Evolutionary conservation across 2,113 vertebrate species (phyloP), one percentile per base, ranked within the genome.

Genomic region (Centropus bengalensis): DNA sequence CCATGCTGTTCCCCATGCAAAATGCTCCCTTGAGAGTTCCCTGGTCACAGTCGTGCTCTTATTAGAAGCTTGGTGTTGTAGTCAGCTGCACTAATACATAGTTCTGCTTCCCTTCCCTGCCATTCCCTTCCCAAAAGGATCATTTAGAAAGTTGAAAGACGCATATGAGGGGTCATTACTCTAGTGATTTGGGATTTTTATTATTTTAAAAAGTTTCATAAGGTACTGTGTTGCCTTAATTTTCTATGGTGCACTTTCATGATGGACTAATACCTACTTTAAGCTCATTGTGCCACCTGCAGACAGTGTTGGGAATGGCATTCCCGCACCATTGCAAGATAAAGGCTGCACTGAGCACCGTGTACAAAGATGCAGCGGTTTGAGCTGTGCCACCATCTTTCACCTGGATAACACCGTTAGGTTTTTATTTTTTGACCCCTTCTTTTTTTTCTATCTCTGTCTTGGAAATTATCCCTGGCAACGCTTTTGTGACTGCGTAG

Each of bases 231-330:
- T 28, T 69, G 17, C 21, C 47, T 64, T 64, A 20, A 47, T 71
- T 67, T 82, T 28, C 30, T 11, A 17, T 5, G 5, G 9, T 24
- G 21, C 24, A 15, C 3, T 38, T 71, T 88, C 30, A 27, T 1
- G 4, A 16, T 2, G 32, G 12, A 62, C 24, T 12, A 30, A 45
- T 74, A 55, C 5, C 12, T 14, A 84, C 73, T 62, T 68, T 89
- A 88, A 96, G 66, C 6, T 85, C 28, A 2, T 54, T 76, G 54
- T 79, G 93, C 96, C 90, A 93, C 26, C 95, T 96, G 30, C 93
- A 91, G 96, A 66, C 85, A 26, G 70, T 1, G 11, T 18, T 85
- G 67, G 70, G 89, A 93, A 94, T 0, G 6, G 70, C 82, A 2
- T 26, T 4, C 32, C 13, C 56, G 42, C 26, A 13, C 23, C 40